These are phyloP conservation scores for Eueremaeus valkanovi DNA, from an alignment of 2,888 invertebrate genomes.

Conservation along the genomic window DNA sequence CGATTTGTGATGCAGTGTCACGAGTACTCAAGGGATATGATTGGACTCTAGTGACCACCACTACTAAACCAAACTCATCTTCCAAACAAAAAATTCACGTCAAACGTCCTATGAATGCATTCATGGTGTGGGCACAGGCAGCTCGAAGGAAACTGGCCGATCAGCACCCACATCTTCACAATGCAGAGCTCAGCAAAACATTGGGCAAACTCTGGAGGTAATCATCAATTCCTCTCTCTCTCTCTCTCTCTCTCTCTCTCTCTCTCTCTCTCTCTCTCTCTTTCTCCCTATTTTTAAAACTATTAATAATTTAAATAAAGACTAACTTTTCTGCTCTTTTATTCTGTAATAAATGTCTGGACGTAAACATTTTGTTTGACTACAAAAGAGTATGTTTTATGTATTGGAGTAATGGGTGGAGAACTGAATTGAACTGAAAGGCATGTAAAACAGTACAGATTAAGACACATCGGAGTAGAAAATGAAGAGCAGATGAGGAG, in stretches of 20 bases:
- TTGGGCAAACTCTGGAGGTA: conserved; percentile 92
- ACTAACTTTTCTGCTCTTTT: background rate
- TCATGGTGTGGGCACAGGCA: conserved; percentile 98
- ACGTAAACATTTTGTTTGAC: background rate
- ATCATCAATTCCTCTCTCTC: too few relatives aligned
- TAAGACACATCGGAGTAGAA: conserved; percentile 7
- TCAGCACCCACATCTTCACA: conserved; percentile 89
- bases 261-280: too few relatives aligned
- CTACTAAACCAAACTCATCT: conserved; percentile 61
- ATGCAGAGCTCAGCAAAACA: conserved; percentile 92
- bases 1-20: conserved; percentile 82
- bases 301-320: conserved; percentile 33
- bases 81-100: conserved; percentile 61
- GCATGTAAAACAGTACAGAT: conserved; percentile 14
- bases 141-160: conserved; percentile 84
- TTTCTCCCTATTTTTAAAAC: too few relatives aligned
- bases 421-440: background rate
- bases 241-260: too few relatives aligned
- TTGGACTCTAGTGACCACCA: conserved; percentile 82
- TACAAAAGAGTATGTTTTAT: background rate
- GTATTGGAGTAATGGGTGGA: conserved; percentile 15
- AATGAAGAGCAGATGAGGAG: conserved; percentile 18
- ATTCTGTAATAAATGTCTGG: background rate
- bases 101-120: conserved; percentile 96
- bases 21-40: conserved; percentile 87